phyloP scores from a whole-genome alignment of 2,113 vertebrate species.

The Electrona antarctica region DNA sequence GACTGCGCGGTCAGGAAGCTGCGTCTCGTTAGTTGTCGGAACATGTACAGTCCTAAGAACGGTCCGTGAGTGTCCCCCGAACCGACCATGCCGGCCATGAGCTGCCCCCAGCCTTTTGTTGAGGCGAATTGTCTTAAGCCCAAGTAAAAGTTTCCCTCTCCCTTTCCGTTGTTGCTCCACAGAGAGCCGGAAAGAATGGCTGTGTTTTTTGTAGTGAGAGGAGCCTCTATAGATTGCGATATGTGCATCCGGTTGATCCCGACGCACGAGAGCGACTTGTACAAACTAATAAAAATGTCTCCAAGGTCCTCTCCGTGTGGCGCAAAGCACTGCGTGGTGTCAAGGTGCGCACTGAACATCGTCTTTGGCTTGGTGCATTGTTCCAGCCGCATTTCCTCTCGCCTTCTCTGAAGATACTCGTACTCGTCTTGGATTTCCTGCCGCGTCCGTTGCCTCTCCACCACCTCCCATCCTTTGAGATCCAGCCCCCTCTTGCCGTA shows the following conservation, averaged over 20 bases:
- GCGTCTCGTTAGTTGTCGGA: conserved; percentile 87
- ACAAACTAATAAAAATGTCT: conserved; percentile 72
- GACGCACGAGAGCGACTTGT: conserved; percentile 83
- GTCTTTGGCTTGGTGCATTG: conserved; percentile 92
- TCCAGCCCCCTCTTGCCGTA: conserved; percentile 91
- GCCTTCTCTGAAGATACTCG: conserved; percentile 86
- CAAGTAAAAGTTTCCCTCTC: conserved; percentile 86
- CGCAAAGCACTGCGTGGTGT: conserved; percentile 91
- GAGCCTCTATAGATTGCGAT: conserved; percentile 92
- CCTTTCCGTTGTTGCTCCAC: conserved; percentile 89
- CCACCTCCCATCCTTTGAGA: conserved; percentile 94
- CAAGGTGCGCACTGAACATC: conserved; percentile 88
- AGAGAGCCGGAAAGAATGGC: conserved; percentile 90
- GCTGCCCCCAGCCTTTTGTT: conserved; percentile 90
- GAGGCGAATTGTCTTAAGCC: conserved; percentile 85
- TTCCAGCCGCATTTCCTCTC: conserved; percentile 86
- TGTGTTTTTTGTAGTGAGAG: conserved; percentile 87
- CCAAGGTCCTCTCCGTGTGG: conserved; percentile 89
- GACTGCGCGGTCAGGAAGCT: conserved; percentile 88
- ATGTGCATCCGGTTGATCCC: conserved; percentile 94
- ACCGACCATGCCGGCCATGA: conserved; percentile 81
- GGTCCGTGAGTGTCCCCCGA: conserved; percentile 89
- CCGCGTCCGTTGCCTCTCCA: conserved; percentile 86
- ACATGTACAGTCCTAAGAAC: conserved; percentile 86
- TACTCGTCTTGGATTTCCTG: conserved; percentile 90